These are phyloP conservation scores for Polydesmus complanatus DNA, from an alignment of 2,888 invertebrate species.

Conservation along the genomic window DNA sequence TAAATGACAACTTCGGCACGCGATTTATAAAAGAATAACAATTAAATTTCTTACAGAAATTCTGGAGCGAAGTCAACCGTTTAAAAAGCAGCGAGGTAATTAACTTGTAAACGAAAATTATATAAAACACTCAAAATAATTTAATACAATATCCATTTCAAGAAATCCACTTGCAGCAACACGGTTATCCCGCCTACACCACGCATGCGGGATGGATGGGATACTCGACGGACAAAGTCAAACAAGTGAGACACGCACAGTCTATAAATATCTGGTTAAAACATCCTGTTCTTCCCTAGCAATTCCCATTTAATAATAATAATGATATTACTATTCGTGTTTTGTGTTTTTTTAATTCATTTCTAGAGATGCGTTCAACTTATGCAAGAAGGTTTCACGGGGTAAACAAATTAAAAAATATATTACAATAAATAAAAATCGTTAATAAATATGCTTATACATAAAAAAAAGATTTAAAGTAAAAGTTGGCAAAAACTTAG, in stretches of 20 bases:
- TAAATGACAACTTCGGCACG: no score
- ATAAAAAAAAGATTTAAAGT: slow-evolving; percentile 52
- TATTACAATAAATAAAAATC: background rate
- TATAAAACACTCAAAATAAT: background rate
- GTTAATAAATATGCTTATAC: background rate
- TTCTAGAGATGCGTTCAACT: slow-evolving; percentile 51
- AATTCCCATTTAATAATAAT: no score
- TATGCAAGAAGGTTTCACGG: slow-evolving; percentile 56
- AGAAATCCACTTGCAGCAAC: no score
- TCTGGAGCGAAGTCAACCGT: background rate
- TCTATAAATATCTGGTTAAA: no score
- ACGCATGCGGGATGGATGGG: slow-evolving; percentile 79
- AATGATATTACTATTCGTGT: slow-evolving; percentile 6
- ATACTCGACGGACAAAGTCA: slow-evolving; percentile 61
- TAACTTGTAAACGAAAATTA: no score
- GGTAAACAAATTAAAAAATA: slow-evolving; percentile 27
- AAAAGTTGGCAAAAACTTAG: slow-evolving; percentile 69
- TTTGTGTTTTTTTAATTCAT: background rate
- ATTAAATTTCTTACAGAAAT: slow-evolving; percentile 9
- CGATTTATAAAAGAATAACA: slow-evolving; percentile 42
- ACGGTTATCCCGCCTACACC: slow-evolving; percentile 75
- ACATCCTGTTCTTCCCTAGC: no score
- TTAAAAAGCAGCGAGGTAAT: slow-evolving; percentile 10
- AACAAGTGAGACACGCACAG: slow-evolving; percentile 30
- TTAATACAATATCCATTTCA: background rate